Evolutionary conservation across 2,888 invertebrate species (phyloP).

Genomic region (Tiphia femorata): DNA sequence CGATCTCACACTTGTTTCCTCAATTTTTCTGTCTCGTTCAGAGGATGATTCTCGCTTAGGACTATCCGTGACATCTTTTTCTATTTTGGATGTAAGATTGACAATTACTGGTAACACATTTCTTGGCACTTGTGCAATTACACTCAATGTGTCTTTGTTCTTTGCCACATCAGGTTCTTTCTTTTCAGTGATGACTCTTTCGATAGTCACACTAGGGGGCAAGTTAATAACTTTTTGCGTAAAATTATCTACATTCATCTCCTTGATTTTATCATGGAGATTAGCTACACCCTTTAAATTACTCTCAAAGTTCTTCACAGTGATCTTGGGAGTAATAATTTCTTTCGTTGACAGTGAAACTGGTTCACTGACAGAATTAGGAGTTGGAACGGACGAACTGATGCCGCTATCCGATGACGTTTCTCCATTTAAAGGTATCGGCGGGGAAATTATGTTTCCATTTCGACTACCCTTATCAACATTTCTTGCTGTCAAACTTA

Average conservation of each 20-base stretch:
- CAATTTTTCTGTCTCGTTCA: slow-evolving; percentile 53
- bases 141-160: slow-evolving; percentile 56
- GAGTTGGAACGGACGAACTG: slow-evolving; percentile 63
- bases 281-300: slow-evolving; percentile 62
- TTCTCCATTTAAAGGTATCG: slow-evolving; percentile 65
- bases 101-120: slow-evolving; percentile 62
- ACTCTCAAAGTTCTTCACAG: slow-evolving; percentile 63
- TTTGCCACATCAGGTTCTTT: slow-evolving; percentile 52
- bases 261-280: slow-evolving; percentile 61
- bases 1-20: slow-evolving; percentile 58
- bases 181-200: slow-evolving; percentile 58
- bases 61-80: slow-evolving; percentile 60
- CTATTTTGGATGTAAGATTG: slow-evolving; percentile 59
- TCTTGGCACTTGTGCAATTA: slow-evolving; percentile 60
- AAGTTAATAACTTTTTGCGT: slow-evolving; percentile 62
- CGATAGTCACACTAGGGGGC: slow-evolving; percentile 64
- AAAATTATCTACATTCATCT: slow-evolving; percentile 56
- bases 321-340: slow-evolving; percentile 59
- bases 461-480: slow-evolving; percentile 62
- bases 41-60: slow-evolving; percentile 54
- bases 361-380: slow-evolving; percentile 60
- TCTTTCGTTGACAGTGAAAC: slow-evolving; percentile 63
- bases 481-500: slow-evolving; percentile 63
- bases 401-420: slow-evolving; percentile 66
- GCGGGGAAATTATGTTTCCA: slow-evolving; percentile 64